These are phyloP conservation scores for Sebastes baramenuke DNA, from an alignment of 2,797 vertebrate species.

Conservation along the genomic window DNA sequence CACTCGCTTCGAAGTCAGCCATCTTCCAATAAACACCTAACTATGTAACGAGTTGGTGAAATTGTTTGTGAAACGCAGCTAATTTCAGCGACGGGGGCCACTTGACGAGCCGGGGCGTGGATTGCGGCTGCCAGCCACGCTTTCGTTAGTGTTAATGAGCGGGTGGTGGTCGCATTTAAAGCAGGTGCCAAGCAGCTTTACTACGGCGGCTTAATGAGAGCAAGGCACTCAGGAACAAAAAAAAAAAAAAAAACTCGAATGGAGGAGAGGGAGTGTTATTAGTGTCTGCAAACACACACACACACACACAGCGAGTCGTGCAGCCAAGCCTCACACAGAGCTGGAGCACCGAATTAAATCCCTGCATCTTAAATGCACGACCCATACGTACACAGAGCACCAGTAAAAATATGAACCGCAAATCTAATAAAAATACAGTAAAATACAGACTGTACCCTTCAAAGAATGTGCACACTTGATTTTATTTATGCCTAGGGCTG, in stretches of 20 bases:
- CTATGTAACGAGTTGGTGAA: conserved; percentile 79
- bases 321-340: conserved; percentile 33
- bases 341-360: conserved; percentile 4
- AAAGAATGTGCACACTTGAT: conserved; percentile 35
- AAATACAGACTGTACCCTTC: conserved; percentile 62
- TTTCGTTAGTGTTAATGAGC: conserved; percentile 83
- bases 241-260: conserved; percentile 40
- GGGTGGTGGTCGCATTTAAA: conserved; percentile 77
- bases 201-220: conserved; percentile 82
- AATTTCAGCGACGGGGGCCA: conserved; percentile 73
- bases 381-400: not conserved
- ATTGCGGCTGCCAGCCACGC: conserved; percentile 72
- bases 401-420: not conserved
- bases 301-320: conserved; percentile 10
- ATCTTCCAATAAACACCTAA: conserved; percentile 84
- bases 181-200: conserved; percentile 82
- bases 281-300: conserved; percentile 46
- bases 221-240: conserved; percentile 74
- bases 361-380: conserved; percentile 26
- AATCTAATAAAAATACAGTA: conserved; percentile 29
- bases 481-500: conserved; percentile 1
- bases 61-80: conserved; percentile 84
- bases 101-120: conserved; percentile 75
- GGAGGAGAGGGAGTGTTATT: conserved; percentile 77
- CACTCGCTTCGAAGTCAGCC: conserved; percentile 61